phyloP scores from a whole-genome alignment of 2,797 vertebrate species.

The Peromyscus attwateri region DNA sequence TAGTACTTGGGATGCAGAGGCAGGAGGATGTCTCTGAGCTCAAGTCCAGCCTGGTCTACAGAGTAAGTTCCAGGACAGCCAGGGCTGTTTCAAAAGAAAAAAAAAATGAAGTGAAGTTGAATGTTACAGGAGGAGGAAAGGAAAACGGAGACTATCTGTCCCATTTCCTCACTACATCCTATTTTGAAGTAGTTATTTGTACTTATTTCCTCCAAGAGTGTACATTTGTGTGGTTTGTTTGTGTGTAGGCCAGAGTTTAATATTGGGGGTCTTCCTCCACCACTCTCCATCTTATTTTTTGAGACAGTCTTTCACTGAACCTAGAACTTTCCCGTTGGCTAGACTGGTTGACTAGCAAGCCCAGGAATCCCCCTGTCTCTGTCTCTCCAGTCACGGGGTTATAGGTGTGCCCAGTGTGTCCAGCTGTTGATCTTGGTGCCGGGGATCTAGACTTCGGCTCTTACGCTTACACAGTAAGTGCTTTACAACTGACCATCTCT shows the following conservation, averaged over 20 bases:
- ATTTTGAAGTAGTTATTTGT: slow-evolving; percentile 36
- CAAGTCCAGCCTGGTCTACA: background rate
- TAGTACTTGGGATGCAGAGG: background rate
- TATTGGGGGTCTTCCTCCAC: background rate
- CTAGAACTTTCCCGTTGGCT: background rate
- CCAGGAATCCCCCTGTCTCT: background rate
- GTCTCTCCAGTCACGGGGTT: background rate
- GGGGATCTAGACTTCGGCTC: background rate
- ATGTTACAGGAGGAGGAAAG: background rate
- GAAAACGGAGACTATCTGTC: background rate
- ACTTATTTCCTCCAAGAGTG: background rate
- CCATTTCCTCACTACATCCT: background rate
- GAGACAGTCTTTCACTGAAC: background rate
- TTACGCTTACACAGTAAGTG: background rate
- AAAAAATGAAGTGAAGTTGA: background rate
- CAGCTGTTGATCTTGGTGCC: background rate
- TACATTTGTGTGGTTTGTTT: background rate
- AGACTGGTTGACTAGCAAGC: background rate
- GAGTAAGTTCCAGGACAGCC: background rate
- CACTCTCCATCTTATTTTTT: background rate
- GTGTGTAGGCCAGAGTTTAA: background rate
- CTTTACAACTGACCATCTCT: background rate
- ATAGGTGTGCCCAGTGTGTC: too few species aligned
- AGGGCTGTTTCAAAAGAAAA: background rate
- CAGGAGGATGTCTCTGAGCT: too few species aligned